phyloP scores from a whole-genome alignment of 2,113 vertebrate genomes.

The Conger conger region DNA sequence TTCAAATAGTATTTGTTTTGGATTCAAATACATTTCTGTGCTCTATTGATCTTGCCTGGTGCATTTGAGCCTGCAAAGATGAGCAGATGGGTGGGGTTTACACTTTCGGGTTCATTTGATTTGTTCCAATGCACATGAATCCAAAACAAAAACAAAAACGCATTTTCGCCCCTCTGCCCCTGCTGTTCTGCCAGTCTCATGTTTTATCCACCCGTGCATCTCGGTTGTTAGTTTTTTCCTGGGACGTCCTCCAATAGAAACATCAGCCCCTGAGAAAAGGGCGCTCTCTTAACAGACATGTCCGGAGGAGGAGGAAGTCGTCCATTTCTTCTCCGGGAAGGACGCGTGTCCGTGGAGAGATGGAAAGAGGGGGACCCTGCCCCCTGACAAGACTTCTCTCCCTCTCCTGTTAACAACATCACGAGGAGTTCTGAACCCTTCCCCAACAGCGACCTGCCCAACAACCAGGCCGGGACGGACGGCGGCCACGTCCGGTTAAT shows the following conservation, averaged over 20 bases:
- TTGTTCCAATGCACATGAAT: no score
- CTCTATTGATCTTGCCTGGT: no score
- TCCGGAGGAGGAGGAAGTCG: background rate
- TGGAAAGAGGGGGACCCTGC: background rate
- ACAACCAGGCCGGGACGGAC: background rate
- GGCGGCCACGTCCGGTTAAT: slow-evolving; percentile 31
- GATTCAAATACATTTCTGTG: no score
- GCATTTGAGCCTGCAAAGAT: no score
- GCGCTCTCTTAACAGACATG: background rate
- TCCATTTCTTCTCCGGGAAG: background rate
- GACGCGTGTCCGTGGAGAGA: background rate
- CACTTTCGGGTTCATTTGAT: no score
- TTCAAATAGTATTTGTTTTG: no score
- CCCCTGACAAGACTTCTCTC: background rate
- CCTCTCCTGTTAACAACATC: background rate
- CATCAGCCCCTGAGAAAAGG: background rate
- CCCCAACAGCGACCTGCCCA: slow-evolving; percentile 24
- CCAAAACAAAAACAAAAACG: no score
- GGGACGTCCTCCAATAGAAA: background rate
- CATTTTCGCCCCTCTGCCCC: background rate
- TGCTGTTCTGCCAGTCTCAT: no score
- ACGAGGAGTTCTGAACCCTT: background rate
- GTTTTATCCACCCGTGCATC: no score
- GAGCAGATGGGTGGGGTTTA: no score
- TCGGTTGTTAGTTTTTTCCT: background rate